Base-by-base conservation (phyloP, 2,888 invertebrate genomes). In the Cataglyphis livida region DNA sequence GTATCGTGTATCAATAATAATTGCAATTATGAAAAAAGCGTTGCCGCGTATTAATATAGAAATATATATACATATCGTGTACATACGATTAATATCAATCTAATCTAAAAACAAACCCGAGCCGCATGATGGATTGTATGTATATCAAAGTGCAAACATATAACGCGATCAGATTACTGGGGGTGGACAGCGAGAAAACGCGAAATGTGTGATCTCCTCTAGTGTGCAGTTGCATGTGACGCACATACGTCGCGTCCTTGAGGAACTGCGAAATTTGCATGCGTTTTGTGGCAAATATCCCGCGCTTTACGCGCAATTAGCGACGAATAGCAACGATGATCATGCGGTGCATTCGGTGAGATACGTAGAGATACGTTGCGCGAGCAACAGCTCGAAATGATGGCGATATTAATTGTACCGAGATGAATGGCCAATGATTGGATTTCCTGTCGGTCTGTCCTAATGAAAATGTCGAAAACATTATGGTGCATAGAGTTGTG, bases 401-500 rank as follows among this genome's bases (percentile, higher is more conserved):
- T 83, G 83, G 87, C 66, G 83, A n/a, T 84, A 85, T 87, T 88
- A 87, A 91, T 86, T 81, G 83, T 66, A 48, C 18, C 18, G 83
- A 51, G 79, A 62, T 84, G 84, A 87, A 88, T 88, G 84, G 85
- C 28, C 88, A 87, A 89, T 91, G 85, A 91, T 91, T 91, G 91
- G 75, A 82, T 61, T 61, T 44, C 64, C 57, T 79, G 65, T 18
- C 68, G 66, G 57, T 73, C 68, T 59, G 18, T 25, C 12, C 44
- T 54, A 76, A 76, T 76, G 32, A 76, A 65, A 76, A 65, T 65
- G 32, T 41, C 9, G 10, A 5, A 57, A 66, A 76, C 35, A 18
- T 35, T 35, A 35, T n/a, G 54, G 21, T 35, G 25, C 10, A 25
- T 18, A 35, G 35, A 62, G n/a, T 38, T 21, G 18, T 15, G 7